phyloP scores from a whole-genome alignment of 2,888 invertebrate genomes.

The Thecocarcelia acutangulata region DNA sequence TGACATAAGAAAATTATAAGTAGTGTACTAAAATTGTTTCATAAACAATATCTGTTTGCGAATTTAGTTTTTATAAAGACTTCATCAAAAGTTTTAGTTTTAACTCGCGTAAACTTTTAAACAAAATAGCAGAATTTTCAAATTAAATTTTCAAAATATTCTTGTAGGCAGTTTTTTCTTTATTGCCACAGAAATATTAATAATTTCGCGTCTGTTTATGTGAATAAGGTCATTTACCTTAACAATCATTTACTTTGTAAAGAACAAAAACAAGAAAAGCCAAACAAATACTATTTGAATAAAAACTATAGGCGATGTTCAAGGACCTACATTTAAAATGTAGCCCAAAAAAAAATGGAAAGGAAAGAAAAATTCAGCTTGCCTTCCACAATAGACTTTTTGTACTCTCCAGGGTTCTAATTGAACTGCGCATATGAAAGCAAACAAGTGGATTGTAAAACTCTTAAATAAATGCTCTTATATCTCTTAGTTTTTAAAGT shows the following conservation, averaged over 20 bases:
- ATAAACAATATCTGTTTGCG: too few species aligned
- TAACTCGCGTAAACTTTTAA: too few species aligned
- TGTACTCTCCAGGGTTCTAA: background rate
- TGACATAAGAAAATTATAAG: too few species aligned
- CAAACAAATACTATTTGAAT: background rate
- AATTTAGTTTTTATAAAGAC: too few species aligned
- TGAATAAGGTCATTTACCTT: too few species aligned
- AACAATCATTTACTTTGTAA: background rate
- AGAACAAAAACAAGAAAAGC: background rate
- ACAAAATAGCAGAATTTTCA: too few species aligned
- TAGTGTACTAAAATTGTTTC: too few species aligned
- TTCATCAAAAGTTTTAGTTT: too few species aligned
- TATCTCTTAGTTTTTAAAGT: background rate
- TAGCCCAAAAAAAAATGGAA: background rate
- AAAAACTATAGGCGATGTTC: conserved; percentile 7
- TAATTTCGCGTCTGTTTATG: too few species aligned
- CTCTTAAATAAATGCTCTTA: conserved; percentile 25
- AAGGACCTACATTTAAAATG: conserved; percentile 22
- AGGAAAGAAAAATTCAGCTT: background rate
- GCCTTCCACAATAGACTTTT: background rate
- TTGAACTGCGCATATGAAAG: conserved; percentile 19
- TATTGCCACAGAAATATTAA: too few species aligned
- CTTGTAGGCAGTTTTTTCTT: too few species aligned
- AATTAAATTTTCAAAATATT: too few species aligned
- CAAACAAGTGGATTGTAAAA: conserved; percentile 49